Conservation (phyloP, 2,113 vertebrate genomes). For the Phocoena phocoena region DNA sequence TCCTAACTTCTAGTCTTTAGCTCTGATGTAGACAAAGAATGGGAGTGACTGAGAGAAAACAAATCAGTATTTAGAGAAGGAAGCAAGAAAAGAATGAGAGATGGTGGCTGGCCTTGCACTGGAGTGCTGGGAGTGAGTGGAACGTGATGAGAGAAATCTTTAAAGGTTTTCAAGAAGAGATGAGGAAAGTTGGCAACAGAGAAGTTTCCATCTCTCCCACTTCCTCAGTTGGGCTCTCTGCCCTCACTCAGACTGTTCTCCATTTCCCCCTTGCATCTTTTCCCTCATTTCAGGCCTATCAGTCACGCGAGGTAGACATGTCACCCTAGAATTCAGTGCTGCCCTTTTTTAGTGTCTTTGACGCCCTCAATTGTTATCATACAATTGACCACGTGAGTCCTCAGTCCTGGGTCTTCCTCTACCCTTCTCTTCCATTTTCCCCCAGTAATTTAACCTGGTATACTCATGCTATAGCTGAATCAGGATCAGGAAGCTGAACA, state of each 20-base stretch:
- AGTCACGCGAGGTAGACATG: not conserved
- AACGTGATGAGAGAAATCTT: not conserved
- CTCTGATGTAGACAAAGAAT: not conserved
- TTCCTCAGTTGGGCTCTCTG: not conserved
- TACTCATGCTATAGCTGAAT: not conserved
- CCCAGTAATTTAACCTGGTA: not conserved
- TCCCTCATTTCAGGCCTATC: not conserved
- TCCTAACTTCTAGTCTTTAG: conserved; percentile 17
- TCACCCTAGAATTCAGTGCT: not conserved
- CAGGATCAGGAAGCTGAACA: not conserved
- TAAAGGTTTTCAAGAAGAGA: not conserved
- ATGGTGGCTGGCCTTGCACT: not conserved
- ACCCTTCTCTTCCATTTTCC: not conserved
- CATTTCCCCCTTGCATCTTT: not conserved
- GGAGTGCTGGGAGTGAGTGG: not conserved
- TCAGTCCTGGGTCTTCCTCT: not conserved
- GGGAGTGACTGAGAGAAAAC: not conserved
- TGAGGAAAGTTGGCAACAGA: not conserved
- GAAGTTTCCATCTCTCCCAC: not conserved
- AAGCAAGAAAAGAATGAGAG: not conserved
- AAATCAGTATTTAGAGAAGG: not conserved
- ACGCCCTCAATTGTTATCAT: accelerated
- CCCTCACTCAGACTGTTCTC: not conserved
- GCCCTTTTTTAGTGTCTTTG: not conserved
- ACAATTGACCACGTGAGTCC: not conserved